Percentiles rank a stretch among this genome's conserved stretches.
phyloP scores from a whole-genome alignment of 2,113 vertebrate species.

The Caloenas nicobarica region DNA sequence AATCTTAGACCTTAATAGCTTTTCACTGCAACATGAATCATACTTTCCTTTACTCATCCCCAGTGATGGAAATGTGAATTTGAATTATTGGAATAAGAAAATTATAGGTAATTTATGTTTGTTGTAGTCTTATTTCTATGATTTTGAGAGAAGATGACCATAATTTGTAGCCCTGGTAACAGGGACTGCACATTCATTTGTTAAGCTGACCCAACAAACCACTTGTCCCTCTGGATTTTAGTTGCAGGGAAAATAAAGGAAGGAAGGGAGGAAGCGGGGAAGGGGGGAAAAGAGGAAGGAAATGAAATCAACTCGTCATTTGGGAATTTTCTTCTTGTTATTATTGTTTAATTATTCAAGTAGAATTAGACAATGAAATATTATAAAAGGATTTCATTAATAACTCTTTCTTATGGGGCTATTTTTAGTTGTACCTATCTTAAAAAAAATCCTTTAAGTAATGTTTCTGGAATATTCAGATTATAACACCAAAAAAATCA shows the following conservation, averaged over 20 bases:
- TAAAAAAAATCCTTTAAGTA: not conserved
- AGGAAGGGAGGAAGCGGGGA: not conserved
- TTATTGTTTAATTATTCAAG: not conserved
- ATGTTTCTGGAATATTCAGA: not conserved
- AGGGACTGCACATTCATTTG: not conserved
- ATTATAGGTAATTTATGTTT: conserved; percentile 70
- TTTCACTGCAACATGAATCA: conserved; percentile 28
- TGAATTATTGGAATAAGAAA: conserved; percentile 69
- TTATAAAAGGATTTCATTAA: conserved; percentile 11
- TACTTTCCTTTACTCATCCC: conserved; percentile 31
- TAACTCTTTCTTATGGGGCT: not conserved
- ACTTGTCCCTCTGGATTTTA: conserved; percentile 4
- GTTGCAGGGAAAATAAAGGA: not conserved
- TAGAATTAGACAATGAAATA: not conserved
- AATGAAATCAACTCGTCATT: conserved; percentile 5
- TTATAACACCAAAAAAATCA: not conserved
- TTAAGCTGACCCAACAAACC: conserved; percentile 26
- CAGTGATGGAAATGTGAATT: conserved; percentile 50
- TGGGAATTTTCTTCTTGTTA: not conserved
- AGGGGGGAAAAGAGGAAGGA: no score
- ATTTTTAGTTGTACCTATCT: not conserved
- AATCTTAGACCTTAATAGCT: conserved; percentile 42
- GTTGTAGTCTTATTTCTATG: conserved; percentile 60
- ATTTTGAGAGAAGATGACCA: conserved; percentile 56
- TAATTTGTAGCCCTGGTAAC: conserved; percentile 68